These are phyloP conservation scores for Aradophagus sp. DNA, from an alignment of 1,140 invertebrate species.

Conservation along the genomic window DNA sequence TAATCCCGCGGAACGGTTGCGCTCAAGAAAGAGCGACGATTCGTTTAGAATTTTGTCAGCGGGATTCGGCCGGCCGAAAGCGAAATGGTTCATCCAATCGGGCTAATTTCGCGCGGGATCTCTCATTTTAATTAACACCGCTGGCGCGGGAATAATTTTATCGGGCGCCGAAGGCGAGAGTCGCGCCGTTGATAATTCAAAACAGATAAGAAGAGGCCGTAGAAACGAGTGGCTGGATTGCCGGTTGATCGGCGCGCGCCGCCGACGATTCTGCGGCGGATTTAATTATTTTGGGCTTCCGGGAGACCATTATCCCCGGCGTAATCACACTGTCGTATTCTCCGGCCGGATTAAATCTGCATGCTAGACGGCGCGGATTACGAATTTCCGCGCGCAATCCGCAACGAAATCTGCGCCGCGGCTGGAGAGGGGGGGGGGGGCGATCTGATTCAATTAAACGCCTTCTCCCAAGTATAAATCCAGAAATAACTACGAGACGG, in stretches of 20 bases:
- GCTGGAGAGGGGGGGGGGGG: conserved; percentile 7
- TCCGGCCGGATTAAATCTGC: conserved; percentile 55
- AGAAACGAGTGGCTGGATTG: conserved; percentile 34
- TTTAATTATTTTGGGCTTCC: conserved; percentile 56
- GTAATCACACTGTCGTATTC: conserved; percentile 57
- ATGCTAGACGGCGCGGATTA: conserved; percentile 55
- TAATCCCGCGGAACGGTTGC: too few species aligned
- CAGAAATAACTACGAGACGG: too few species aligned
- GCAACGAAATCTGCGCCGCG: conserved; percentile 49
- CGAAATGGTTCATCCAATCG: too few species aligned
- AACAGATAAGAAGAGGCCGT: conserved; percentile 43
- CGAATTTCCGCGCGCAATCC: conserved; percentile 55
- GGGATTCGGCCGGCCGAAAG: too few species aligned
- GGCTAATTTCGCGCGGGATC: too few species aligned
- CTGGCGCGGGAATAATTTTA: too few species aligned
- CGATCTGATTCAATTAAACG: conserved; percentile 51
- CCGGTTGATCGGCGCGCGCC: conserved; percentile 36
- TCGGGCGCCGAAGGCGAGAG: too few species aligned
- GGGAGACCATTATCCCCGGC: conserved; percentile 43
- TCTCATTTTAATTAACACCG: too few species aligned
- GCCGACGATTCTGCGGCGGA: conserved; percentile 41
- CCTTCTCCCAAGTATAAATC: conserved; percentile 43
- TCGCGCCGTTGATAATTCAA: conserved; percentile 35
- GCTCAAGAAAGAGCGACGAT: too few species aligned
- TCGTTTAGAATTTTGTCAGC: too few species aligned